Evolutionary conservation across 2,113 vertebrate species (phyloP).

Genomic region (Pungitius pungitius): DNA sequence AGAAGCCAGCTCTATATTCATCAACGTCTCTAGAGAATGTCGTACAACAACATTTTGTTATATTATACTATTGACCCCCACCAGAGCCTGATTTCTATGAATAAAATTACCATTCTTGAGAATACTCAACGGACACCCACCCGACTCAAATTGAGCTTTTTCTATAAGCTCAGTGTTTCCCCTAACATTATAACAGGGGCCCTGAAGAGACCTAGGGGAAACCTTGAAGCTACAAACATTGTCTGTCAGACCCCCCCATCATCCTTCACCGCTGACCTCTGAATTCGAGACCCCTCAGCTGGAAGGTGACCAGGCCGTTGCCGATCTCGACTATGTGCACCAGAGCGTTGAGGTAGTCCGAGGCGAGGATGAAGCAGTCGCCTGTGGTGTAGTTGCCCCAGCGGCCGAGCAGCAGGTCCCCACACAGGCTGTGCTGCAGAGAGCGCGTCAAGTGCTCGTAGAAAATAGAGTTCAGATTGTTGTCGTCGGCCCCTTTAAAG

Average conservation of each 20-base stretch:
- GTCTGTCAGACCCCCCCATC: background rate
- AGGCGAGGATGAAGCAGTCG: conserved; percentile 92
- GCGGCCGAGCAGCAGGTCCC: conserved; percentile 89
- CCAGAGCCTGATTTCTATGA: background rate
- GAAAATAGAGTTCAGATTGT: conserved; percentile 93
- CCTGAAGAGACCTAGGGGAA: too few species aligned
- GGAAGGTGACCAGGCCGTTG: conserved; percentile 91
- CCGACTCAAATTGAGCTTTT: conserved; percentile 11
- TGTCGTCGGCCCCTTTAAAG: conserved; percentile 87
- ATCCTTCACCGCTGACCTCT: conserved; percentile 79
- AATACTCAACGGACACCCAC: conserved; percentile 9
- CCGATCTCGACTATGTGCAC: conserved; percentile 93
- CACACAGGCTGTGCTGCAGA: conserved; percentile 90
- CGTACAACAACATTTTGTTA: background rate
- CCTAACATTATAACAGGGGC: too few species aligned
- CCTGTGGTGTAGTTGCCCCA: conserved; percentile 91
- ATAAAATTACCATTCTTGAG: conserved; percentile 3
- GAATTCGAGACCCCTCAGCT: conserved; percentile 92
- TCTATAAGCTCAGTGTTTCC: too few species aligned
- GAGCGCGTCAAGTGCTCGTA: conserved; percentile 92
- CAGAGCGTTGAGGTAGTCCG: conserved; percentile 92
- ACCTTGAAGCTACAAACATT: background rate
- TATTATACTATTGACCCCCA: background rate
- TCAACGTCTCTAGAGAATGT: background rate
- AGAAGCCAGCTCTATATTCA: background rate